Percentiles rank a stretch among this genome's conserved stretches.
phyloP scores from a whole-genome alignment of 2,113 vertebrate genomes.

The Mesitornis unicolor region DNA sequence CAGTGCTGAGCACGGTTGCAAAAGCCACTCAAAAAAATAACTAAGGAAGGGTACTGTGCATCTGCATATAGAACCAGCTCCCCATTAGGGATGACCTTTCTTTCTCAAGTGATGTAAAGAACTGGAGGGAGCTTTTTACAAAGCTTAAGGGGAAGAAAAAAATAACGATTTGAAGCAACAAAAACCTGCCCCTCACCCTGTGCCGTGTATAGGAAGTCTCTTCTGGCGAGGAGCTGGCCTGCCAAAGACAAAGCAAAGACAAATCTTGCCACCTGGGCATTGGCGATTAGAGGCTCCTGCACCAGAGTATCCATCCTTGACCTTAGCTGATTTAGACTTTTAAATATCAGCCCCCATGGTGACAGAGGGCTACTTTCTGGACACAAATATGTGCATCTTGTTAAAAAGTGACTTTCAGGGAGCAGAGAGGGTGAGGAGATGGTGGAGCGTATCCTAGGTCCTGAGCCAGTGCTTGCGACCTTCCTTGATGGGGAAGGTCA shows the following conservation, averaged over 20 bases:
- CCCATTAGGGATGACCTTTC: slow-evolving; percentile 27
- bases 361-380: background rate
- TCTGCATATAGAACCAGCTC: background rate
- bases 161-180: background rate
- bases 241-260: slow-evolving; percentile 25
- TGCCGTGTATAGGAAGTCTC: background rate
- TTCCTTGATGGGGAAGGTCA: background rate
- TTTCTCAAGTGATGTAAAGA: background rate
- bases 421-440: background rate
- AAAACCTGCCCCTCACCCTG: background rate
- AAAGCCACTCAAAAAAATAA: slow-evolving; percentile 14
- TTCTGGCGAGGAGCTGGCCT: background rate
- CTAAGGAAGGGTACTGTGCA: background rate
- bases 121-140: background rate
- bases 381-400: slow-evolving; percentile 41
- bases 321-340: slow-evolving; percentile 50
- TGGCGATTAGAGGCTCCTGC: slow-evolving; percentile 37
- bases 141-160: background rate
- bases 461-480: background rate
- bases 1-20: background rate
- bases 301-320: slow-evolving; percentile 21
- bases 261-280: slow-evolving; percentile 10
- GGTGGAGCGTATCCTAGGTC: background rate
- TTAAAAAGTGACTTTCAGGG: slow-evolving; percentile 16
- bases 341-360: background rate